A percentile compares a stretch with the other conserved stretches of the same genome.
Evolutionary conservation across 2,113 vertebrate species (phyloP).

Genomic region (Gymnorhina tibicen): DNA sequence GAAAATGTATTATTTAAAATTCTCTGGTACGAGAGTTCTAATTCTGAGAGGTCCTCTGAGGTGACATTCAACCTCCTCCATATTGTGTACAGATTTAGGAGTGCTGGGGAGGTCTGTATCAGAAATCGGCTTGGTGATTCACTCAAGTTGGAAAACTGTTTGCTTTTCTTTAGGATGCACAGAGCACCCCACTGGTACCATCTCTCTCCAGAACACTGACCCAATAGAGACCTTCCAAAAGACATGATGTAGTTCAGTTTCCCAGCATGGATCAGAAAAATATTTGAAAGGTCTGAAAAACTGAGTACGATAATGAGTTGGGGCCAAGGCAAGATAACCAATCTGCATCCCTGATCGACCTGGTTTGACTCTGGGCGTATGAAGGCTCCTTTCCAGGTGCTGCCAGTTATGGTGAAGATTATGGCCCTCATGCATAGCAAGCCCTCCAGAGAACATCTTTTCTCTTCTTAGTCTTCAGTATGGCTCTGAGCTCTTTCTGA

Average conservation of each 20-base stretch:
- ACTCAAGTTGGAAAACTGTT: background rate
- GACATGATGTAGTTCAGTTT: background rate
- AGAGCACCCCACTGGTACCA: background rate
- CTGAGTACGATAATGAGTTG: background rate
- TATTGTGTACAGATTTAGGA: background rate
- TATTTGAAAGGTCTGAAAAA: background rate
- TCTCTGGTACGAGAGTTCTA: background rate
- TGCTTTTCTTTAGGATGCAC: background rate
- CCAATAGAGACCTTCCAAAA: background rate
- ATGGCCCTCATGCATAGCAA: background rate
- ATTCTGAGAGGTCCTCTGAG: background rate
- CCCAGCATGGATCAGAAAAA: background rate
- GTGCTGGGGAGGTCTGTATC: background rate
- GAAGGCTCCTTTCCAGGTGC: background rate
- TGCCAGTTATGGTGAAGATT: background rate
- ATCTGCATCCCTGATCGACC: background rate
- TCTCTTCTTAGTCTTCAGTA: background rate
- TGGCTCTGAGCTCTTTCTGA: background rate
- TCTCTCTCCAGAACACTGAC: background rate
- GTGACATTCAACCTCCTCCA: background rate
- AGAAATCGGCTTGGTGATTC: background rate
- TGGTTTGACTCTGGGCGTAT: background rate
- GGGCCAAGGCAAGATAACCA: background rate
- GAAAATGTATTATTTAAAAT: background rate
- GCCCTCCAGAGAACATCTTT: background rate